Percentiles rank a stretch among this genome's conserved stretches.
phyloP scores from a whole-genome alignment of 2,888 invertebrate species.

The Caenorhabditis zanzibari region DNA sequence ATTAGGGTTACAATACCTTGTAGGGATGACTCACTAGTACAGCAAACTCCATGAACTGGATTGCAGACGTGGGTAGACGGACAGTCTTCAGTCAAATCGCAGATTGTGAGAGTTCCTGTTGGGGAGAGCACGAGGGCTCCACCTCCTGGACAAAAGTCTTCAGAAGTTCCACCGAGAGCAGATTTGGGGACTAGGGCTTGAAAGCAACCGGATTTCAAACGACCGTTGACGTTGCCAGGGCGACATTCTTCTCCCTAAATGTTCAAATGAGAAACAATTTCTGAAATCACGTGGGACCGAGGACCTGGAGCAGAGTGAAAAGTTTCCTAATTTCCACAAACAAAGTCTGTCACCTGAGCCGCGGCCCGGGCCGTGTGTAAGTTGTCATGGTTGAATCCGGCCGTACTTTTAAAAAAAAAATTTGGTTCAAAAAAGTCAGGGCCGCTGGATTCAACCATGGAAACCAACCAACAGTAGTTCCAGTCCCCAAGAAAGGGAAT shows the following conservation, averaged over 20 bases:
- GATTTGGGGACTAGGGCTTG: constrained; percentile 47
- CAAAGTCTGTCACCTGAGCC: too few species aligned
- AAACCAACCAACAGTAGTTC: too few species aligned
- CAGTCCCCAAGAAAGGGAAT: too few species aligned
- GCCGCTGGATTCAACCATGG: too few species aligned
- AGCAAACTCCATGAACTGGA: constrained; percentile 80
- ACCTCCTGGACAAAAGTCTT: constrained; percentile 80
- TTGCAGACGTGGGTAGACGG: constrained; percentile 78
- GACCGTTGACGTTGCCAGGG: constrained; percentile 76
- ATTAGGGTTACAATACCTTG: neutral
- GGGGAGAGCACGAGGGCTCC: constrained; percentile 73
- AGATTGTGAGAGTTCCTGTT: constrained; percentile 74
- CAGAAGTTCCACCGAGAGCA: constrained; percentile 49
- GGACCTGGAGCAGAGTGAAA: too few species aligned
- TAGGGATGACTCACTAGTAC: constrained; percentile 73
- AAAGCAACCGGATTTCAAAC: constrained; percentile 76
- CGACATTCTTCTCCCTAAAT: constrained; percentile 76
- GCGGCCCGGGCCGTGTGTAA: too few species aligned
- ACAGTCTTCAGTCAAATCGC: constrained; percentile 76
- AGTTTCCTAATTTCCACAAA: too few species aligned
- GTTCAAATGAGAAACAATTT: too few species aligned
- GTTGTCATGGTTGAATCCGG: too few species aligned
- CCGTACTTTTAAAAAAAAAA: too few species aligned
- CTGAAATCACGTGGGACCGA: too few species aligned
- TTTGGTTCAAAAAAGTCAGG: too few species aligned